These are phyloP conservation scores for Trididemnum nubilum DNA, from an alignment of 23 tunicate species.

Conservation along the genomic window DNA sequence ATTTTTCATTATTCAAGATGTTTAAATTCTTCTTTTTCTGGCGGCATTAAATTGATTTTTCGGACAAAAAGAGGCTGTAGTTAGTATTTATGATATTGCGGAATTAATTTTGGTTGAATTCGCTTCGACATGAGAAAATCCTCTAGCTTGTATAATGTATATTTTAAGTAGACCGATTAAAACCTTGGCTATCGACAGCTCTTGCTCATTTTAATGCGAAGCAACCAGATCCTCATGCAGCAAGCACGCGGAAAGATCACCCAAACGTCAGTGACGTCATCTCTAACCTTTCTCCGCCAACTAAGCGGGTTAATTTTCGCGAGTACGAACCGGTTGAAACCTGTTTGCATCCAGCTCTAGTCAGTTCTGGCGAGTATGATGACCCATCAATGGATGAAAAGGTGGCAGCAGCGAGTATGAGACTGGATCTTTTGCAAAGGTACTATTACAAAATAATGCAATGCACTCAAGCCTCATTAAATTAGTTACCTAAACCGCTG, in stretches of 20 bases:
- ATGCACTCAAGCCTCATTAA: too few relatives aligned
- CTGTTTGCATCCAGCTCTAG: conserved; percentile 25
- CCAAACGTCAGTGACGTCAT: neutral
- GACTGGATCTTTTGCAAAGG: conserved; percentile 26
- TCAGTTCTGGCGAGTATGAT: conserved; percentile 13
- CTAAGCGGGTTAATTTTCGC: conserved; percentile 10
- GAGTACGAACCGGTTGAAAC: conserved; percentile 33
- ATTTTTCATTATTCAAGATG: too few relatives aligned
- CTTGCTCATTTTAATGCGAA: neutral
- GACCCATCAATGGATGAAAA: conserved; percentile 10
- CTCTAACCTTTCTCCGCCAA: conserved; percentile 10
- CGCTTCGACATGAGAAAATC: too few relatives aligned
- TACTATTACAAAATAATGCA: neutral
- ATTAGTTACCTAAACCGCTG: too few relatives aligned
- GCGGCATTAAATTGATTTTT: too few relatives aligned
- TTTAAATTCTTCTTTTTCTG: too few relatives aligned
- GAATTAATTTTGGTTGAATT: too few relatives aligned
- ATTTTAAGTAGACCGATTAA: too few relatives aligned
- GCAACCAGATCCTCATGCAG: neutral
- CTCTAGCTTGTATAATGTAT: too few relatives aligned
- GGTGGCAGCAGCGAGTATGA: conserved; percentile 3
- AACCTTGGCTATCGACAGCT: too few relatives aligned
- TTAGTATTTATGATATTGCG: too few relatives aligned
- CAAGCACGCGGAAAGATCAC: neutral
- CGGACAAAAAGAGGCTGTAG: too few relatives aligned